Conservation (phyloP, 2,888 invertebrate species). For the Ypsolopha sequella region DNA sequence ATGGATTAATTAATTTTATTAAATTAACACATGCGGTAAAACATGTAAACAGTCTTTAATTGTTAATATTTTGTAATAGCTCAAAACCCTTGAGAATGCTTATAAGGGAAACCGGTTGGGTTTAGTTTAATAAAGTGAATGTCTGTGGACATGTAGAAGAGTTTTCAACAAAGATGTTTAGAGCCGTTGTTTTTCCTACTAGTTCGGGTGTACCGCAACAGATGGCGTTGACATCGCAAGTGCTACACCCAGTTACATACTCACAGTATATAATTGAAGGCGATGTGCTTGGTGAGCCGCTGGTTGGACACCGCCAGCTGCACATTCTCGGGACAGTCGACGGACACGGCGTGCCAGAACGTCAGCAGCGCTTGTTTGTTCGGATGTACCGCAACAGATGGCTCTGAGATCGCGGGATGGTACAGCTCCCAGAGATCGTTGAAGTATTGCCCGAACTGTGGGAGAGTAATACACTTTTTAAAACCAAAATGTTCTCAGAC, state of each 20-base stretch:
- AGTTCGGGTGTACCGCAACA: too few species aligned
- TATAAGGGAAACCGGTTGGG: too few species aligned
- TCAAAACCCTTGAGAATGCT: too few species aligned
- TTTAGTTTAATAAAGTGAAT: too few species aligned
- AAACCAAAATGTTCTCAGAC: too few species aligned
- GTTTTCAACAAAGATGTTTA: too few species aligned
- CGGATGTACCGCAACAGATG: slow-evolving; percentile 94
- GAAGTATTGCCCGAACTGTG: slow-evolving; percentile 92
- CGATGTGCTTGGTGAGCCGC: slow-evolving; percentile 92
- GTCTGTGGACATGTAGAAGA: too few species aligned
- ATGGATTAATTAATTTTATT: too few species aligned
- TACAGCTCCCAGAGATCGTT: slow-evolving; percentile 94
- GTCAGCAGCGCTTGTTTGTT: slow-evolving; percentile 93
- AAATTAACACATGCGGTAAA: too few species aligned
- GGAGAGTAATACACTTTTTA: slow-evolving; percentile 10
- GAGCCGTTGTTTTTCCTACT: too few species aligned
- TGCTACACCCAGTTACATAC: slow-evolving; percentile 30
- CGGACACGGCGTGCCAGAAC: slow-evolving; percentile 94
- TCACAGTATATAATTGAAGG: slow-evolving; percentile 96
- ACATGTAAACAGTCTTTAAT: too few species aligned
- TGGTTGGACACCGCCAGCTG: slow-evolving; percentile 89
- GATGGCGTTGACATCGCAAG: background rate
- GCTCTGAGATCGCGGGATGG: slow-evolving; percentile 94
- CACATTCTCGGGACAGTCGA: slow-evolving; percentile 94
- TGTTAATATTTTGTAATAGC: too few species aligned